Conservation (phyloP, 2,888 invertebrate species). For the Aplocera efformata region DNA sequence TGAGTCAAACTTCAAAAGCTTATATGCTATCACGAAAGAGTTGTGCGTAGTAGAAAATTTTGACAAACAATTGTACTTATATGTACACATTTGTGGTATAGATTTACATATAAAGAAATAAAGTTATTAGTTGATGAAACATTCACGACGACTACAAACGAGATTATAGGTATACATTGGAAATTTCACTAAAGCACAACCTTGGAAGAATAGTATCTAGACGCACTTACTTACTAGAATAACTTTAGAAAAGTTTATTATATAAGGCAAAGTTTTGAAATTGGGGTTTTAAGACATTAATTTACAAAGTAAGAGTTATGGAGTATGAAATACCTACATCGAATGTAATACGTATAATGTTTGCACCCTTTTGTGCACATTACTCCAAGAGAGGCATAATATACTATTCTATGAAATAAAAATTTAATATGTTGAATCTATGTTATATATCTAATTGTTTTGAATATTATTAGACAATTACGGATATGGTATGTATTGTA, state of each 20-base stretch:
- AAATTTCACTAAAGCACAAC: constrained; percentile 79
- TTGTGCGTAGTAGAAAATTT: constrained; percentile 76
- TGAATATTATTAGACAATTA: too few relatives aligned
- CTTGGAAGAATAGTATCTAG: constrained; percentile 79
- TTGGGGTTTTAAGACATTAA: constrained; percentile 63
- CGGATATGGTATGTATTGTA: too few relatives aligned
- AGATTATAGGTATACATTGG: constrained; percentile 47
- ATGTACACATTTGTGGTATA: constrained; percentile 55
- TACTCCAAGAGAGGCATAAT: too few relatives aligned
- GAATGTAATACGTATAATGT: background rate
- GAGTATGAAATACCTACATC: constrained; percentile 7
- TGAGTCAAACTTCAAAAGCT: constrained; percentile 42
- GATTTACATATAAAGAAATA: constrained; percentile 43
- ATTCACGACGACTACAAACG: constrained; percentile 46
- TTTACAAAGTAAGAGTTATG: constrained; percentile 32
- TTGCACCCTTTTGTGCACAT: background rate
- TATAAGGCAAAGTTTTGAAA: constrained; percentile 78
- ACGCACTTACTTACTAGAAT: constrained; percentile 72
- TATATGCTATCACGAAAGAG: constrained; percentile 63
- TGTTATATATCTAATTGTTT: too few relatives aligned
- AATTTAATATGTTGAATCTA: too few relatives aligned
- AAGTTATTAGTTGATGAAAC: constrained; percentile 40
- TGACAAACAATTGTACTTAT: constrained; percentile 51
- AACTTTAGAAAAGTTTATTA: constrained; percentile 68
- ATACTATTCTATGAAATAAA: too few relatives aligned